Conservation (phyloP, 2,888 invertebrate genomes). For the Oligia latruncula region DNA sequence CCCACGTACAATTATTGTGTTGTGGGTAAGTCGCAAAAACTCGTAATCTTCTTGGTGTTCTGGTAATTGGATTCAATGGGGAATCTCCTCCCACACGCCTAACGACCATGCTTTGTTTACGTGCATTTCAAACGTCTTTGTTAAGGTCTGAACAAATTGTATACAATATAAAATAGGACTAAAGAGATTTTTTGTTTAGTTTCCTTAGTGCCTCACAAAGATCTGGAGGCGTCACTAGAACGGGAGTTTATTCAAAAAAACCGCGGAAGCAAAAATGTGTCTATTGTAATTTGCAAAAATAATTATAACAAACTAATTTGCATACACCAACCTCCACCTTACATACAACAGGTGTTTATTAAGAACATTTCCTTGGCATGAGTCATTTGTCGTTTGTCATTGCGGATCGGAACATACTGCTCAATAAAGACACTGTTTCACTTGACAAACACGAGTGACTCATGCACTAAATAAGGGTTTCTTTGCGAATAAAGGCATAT, state of each 20-base stretch:
- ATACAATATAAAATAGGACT: slow-evolving; percentile 17
- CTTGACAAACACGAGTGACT: slow-evolving; percentile 80
- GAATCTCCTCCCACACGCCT: slow-evolving; percentile 83
- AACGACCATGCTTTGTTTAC: slow-evolving; percentile 85
- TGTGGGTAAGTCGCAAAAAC: slow-evolving; percentile 80
- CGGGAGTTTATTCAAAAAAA: slow-evolving; percentile 19
- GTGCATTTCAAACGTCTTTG: slow-evolving; percentile 70
- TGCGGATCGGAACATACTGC: slow-evolving; percentile 71
- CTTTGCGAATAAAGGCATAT: slow-evolving; percentile 81
- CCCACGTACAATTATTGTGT: slow-evolving; percentile 84
- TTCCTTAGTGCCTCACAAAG: slow-evolving; percentile 1
- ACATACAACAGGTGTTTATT: slow-evolving; percentile 79
- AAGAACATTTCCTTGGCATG: slow-evolving; percentile 80
- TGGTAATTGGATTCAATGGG: slow-evolving; percentile 86
- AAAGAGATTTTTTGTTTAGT: not conserved
- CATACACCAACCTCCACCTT: slow-evolving; percentile 76
- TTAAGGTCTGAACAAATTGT: slow-evolving; percentile 50
- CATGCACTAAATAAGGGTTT: slow-evolving; percentile 86
- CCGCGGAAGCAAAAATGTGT: slow-evolving; percentile 39
- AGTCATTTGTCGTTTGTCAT: slow-evolving; percentile 77
- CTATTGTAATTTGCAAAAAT: slow-evolving; percentile 74
- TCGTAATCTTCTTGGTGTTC: slow-evolving; percentile 78
- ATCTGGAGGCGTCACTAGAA: slow-evolving; percentile 6
- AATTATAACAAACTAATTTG: slow-evolving; percentile 80
- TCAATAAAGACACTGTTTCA: slow-evolving; percentile 77